Conservation (phyloP, 2,888 invertebrate genomes). For the Nasonovia ribisnigri region DNA sequence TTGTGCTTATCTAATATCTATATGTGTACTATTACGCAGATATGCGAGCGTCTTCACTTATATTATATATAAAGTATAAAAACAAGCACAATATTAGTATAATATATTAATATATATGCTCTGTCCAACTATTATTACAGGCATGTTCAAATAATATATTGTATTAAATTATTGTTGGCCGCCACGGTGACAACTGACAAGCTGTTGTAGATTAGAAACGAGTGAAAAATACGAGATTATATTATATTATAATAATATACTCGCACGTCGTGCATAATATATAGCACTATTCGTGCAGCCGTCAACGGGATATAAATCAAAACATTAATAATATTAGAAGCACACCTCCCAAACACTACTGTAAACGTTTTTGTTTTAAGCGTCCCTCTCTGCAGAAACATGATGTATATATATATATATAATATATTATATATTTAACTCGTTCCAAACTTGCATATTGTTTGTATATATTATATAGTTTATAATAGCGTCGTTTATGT, state of each 20-base stretch:
- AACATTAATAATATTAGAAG: slow-evolving; percentile 29
- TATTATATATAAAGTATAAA: neutral
- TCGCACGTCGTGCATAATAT: neutral
- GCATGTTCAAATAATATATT: neutral
- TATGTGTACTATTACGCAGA: neutral
- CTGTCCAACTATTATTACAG: neutral
- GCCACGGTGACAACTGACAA: neutral
- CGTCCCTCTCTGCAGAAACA: neutral
- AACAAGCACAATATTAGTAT: too few species aligned
- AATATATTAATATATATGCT: neutral
- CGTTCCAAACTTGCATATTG: neutral
- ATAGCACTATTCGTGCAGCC: too few species aligned
- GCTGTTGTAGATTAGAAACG: neutral
- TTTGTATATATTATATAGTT: neutral
- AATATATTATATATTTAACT: neutral
- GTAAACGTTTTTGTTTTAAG: slow-evolving; percentile 56
- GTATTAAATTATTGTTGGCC: neutral
- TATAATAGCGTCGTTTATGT: neutral
- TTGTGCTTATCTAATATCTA: neutral
- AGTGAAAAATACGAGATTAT: neutral
- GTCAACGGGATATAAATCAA: neutral
- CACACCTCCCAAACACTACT: slow-evolving; percentile 40
- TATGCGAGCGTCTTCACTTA: neutral
- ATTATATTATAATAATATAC: neutral
- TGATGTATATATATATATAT: neutral